Percentiles rank a stretch among this genome's conserved stretches.
Evolutionary conservation across 2,888 invertebrate species (phyloP).

Genomic region (Galerucella calmariensis): DNA sequence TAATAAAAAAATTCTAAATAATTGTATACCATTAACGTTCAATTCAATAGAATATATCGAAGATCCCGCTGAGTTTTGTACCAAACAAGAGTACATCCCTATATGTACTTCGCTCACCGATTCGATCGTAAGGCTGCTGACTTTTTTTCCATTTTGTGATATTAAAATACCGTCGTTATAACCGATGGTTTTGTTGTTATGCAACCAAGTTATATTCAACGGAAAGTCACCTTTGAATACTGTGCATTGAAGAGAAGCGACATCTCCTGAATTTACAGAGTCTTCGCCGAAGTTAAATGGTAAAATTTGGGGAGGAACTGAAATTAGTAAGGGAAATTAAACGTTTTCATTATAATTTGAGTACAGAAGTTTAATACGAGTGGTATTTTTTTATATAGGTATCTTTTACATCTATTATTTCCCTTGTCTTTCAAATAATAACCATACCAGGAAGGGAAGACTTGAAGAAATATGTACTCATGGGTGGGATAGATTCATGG

Average conservation of each 20-base stretch:
- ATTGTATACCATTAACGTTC: slow-evolving; percentile 47
- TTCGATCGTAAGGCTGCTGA: slow-evolving; percentile 70
- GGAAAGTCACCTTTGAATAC: slow-evolving; percentile 83
- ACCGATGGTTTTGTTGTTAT: slow-evolving; percentile 64
- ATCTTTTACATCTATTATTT: no score
- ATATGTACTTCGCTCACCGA: slow-evolving; percentile 70
- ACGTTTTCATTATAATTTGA: background rate
- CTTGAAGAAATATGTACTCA: no score
- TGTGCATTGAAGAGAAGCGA: slow-evolving; percentile 67
- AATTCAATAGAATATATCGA: slow-evolving; percentile 74
- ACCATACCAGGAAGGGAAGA: no score
- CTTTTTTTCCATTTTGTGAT: slow-evolving; percentile 65
- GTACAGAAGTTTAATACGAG: background rate
- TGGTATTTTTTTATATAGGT: no score
- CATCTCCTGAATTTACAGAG: slow-evolving; percentile 64
- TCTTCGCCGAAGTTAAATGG: slow-evolving; percentile 82
- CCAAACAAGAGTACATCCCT: slow-evolving; percentile 73
- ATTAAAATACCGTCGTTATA: slow-evolving; percentile 57
- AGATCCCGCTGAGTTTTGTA: slow-evolving; percentile 64
- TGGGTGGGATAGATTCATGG: no score
- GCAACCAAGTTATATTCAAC: slow-evolving; percentile 78
- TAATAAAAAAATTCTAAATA: background rate
- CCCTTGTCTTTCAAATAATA: no score
- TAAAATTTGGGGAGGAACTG: slow-evolving; percentile 68
- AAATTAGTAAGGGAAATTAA: slow-evolving; percentile 28